Conservation (phyloP, 2,797 vertebrate species). For the Discoglossus pictus region DNA sequence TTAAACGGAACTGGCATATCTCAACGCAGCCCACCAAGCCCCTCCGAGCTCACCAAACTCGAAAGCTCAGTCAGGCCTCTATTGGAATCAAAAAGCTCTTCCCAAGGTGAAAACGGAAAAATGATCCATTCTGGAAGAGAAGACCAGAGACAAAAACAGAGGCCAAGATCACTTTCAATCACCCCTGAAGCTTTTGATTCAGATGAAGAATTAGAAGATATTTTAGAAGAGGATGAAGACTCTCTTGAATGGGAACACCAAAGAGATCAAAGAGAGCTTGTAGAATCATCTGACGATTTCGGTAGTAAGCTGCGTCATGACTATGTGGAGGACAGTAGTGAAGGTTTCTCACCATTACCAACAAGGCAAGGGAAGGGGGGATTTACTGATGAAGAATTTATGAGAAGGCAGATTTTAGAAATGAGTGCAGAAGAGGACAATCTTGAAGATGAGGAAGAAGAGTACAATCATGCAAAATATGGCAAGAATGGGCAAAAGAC, state of each 20-base stretch:
- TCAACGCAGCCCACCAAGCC: constrained; percentile 80
- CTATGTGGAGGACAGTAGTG: constrained; percentile 96
- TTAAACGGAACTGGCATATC: constrained; percentile 83
- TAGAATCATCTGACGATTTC: constrained; percentile 91
- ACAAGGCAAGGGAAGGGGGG: constrained; percentile 80
- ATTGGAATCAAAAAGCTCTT: constrained; percentile 75
- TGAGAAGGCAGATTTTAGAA: constrained; percentile 95
- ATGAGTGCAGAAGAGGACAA: constrained; percentile 99
- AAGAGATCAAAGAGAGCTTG: constrained; percentile 69
- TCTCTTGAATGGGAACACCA: constrained; percentile 80
- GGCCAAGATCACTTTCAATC: constrained; percentile 91
- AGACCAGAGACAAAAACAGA: constrained; percentile 82
- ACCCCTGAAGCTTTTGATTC: constrained; percentile 86
- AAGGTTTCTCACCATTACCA: constrained; percentile 90
- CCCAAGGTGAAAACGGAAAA: constrained; percentile 63
- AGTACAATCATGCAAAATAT: constrained; percentile 65
- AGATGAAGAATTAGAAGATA: constrained; percentile 90
- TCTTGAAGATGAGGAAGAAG: constrained; percentile 80
- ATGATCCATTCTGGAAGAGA: constrained; percentile 63
- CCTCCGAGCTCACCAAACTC: constrained; percentile 90
- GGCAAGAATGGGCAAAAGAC: constrained; percentile 81
- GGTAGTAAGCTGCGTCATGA: constrained; percentile 95
- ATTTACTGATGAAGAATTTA: constrained; percentile 90
- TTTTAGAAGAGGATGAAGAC: constrained; percentile 90
- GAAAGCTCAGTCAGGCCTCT: constrained; percentile 89